Evolutionary conservation across 2,888 invertebrate genomes (phyloP).

Genomic region (Tetranychus piercei): DNA sequence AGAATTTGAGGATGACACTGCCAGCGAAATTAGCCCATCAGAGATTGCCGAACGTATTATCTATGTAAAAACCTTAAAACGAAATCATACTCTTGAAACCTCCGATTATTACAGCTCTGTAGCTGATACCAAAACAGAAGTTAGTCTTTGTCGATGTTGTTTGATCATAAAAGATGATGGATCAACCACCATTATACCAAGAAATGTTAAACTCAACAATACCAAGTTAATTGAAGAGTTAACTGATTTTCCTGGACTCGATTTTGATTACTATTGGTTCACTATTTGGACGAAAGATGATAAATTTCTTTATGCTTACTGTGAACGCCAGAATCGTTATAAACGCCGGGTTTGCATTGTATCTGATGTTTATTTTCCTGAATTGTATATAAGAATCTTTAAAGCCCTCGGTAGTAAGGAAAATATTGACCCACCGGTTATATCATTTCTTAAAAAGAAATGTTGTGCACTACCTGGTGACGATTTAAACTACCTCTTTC

Average conservation of each 20-base stretch:
- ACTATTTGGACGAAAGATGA: conserved; percentile 8
- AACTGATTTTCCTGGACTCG: background rate
- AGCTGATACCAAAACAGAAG: background rate
- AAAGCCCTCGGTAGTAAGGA: background rate
- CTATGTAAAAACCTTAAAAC: conserved; percentile 23
- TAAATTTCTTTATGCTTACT: conserved; percentile 9
- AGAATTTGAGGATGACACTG: conserved; percentile 23
- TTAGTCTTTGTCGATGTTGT: conserved; percentile 4
- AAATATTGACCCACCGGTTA: background rate
- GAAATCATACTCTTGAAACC: conserved; percentile 1
- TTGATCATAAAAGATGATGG: conserved; percentile 9
- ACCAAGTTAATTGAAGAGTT: background rate
- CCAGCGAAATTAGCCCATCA: conserved; percentile 24
- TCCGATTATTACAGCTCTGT: conserved; percentile 10
- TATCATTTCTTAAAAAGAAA: conserved; percentile 7
- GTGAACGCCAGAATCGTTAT: conserved; percentile 7
- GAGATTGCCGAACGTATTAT: conserved; percentile 25
- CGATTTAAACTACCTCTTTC: background rate
- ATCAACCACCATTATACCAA: background rate
- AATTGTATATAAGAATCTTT: conserved; percentile 9
- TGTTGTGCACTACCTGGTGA: conserved; percentile 11
- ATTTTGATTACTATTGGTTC: conserved; percentile 7
- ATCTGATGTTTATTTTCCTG: conserved; percentile 12
- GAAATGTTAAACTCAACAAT: conserved; percentile 6
- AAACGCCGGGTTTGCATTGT: conserved; percentile 4